Evolutionary conservation across 2,888 invertebrate genomes (phyloP), one percentile per base, ranked within the genome.

Genomic region (Coenonympha glycerion): DNA sequence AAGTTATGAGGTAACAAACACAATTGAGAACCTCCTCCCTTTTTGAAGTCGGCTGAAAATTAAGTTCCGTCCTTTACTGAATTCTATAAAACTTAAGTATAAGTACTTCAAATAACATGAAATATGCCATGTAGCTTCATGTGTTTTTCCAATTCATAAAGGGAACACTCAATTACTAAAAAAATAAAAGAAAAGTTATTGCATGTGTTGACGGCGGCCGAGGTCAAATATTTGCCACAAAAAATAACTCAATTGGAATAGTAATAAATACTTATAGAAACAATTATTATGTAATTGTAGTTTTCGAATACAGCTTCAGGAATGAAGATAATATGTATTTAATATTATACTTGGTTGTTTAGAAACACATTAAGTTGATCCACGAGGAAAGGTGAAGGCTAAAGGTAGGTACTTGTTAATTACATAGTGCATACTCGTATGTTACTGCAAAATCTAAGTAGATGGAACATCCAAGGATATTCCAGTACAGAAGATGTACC

Each of bases 381-480:
- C 69, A 66, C 66, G 58, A 53, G 53, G 57, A 80, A 79, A 79
- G 76, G 79, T 81, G 64, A 79, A 79, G 79, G 78, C 68, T 31
- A 9, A 2, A 13, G 16, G 5, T 72, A 58, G 3, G 5, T 71
- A 58, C 55, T 58, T 57, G 57, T 63, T 68, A 67, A 46, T 78
- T 73, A 76, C 72, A 70, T 71, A 76, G 78, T 59, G 48, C 49
- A 41, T 45, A 9, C 40, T n/a, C n/a, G n/a, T n/a, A n/a, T n/a
- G n/a, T n/a, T n/a, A n/a, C n/a, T n/a, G n/a, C n/a, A n/a, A n/a
- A n/a, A n/a, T n/a, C n/a, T n/a, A n/a, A n/a, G n/a, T n/a, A n/a
- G n/a, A n/a, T n/a, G n/a, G n/a, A n/a, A n/a, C n/a, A n/a, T n/a
- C n/a, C n/a, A n/a, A n/a, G n/a, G n/a, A n/a, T n/a, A n/a, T n/a